phyloP scores from a whole-genome alignment of 2,797 vertebrate genomes.

The Etheostoma perlongum region DNA sequence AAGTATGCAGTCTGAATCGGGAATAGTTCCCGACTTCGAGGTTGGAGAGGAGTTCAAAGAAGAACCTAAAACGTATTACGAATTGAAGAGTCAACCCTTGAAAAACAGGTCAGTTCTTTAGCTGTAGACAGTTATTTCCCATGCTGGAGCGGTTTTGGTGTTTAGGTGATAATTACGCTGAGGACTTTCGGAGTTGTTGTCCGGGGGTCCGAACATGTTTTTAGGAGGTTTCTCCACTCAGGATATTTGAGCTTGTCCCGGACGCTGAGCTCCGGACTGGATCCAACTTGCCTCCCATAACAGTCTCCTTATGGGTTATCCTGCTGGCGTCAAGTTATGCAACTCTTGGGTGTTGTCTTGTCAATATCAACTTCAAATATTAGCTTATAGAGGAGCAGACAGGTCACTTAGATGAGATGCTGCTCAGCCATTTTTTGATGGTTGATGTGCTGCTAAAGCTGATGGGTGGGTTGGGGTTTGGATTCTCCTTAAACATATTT shows the following conservation, averaged over 20 bases:
- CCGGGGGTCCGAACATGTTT: slow-evolving; percentile 10
- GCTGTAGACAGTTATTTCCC: slow-evolving; percentile 77
- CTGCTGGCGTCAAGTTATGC: slow-evolving; percentile 79
- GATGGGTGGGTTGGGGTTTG: slow-evolving; percentile 3
- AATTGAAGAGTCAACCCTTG: slow-evolving; percentile 96
- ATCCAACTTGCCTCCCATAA: slow-evolving; percentile 30
- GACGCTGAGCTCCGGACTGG: slow-evolving; percentile 32
- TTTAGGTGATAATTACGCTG: slow-evolving; percentile 63
- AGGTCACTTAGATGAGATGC: slow-evolving; percentile 54
- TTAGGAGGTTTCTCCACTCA: slow-evolving; percentile 8
- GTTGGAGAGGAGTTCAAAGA: slow-evolving; percentile 95
- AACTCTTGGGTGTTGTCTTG: slow-evolving; percentile 85
- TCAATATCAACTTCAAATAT: slow-evolving; percentile 84
- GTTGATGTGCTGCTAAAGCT: not conserved
- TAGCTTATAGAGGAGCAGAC: slow-evolving; percentile 63
- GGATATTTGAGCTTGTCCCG: slow-evolving; percentile 31
- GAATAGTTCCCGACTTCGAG: slow-evolving; percentile 97
- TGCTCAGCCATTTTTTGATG: slow-evolving; percentile 21
- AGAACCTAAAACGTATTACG: slow-evolving; percentile 97
- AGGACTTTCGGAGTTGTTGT: slow-evolving; percentile 22
- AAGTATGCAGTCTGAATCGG: slow-evolving; percentile 95
- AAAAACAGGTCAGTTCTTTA: slow-evolving; percentile 91
- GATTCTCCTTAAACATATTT: not conserved
- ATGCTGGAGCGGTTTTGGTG: slow-evolving; percentile 63
- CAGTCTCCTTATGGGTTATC: slow-evolving; percentile 55